Percentiles rank a stretch among this genome's conserved stretches.
Evolutionary conservation across 1,140 invertebrate genomes (phyloP).

Genomic region (Dreissena polymorpha): DNA sequence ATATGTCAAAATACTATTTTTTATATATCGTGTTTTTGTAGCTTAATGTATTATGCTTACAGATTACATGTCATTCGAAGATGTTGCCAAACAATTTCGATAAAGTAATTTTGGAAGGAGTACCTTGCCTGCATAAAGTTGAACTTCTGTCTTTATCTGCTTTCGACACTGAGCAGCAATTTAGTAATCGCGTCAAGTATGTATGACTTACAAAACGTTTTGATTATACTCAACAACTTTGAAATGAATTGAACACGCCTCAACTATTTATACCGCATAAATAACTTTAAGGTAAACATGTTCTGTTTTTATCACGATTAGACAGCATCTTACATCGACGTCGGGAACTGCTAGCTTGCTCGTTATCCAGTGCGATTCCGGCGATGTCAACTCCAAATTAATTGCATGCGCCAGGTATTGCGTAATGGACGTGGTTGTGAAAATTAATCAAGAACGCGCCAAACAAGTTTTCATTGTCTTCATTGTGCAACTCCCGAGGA

Average conservation of each 20-base stretch:
- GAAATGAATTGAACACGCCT: not conserved
- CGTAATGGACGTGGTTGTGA: not conserved
- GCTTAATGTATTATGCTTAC: not conserved
- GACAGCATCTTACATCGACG: conserved; percentile 53
- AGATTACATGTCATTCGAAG: not conserved
- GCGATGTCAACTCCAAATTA: conserved; percentile 13
- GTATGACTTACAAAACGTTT: not conserved
- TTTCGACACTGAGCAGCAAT: conserved; percentile 29
- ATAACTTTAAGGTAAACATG: not conserved
- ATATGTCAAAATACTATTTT: not conserved
- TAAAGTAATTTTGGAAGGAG: too few relatives aligned
- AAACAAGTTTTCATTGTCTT: not conserved
- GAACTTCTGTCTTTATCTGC: conserved; percentile 18
- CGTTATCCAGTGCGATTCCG: conserved; percentile 27
- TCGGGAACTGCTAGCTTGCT: conserved; percentile 44
- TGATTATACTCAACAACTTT: not conserved
- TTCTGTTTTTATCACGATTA: conserved; percentile 12
- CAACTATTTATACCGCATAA: not conserved
- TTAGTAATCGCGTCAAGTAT: conserved; percentile 18
- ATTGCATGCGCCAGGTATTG: conserved; percentile 22
- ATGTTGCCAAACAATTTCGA: too few relatives aligned
- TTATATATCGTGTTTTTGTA: not conserved
- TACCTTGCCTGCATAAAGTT: not conserved
- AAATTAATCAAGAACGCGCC: not conserved
- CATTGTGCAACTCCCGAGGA: conserved; percentile 15